These are phyloP conservation scores for Euphydryas editha DNA, from an alignment of 2,888 invertebrate species.

Conservation along the genomic window DNA sequence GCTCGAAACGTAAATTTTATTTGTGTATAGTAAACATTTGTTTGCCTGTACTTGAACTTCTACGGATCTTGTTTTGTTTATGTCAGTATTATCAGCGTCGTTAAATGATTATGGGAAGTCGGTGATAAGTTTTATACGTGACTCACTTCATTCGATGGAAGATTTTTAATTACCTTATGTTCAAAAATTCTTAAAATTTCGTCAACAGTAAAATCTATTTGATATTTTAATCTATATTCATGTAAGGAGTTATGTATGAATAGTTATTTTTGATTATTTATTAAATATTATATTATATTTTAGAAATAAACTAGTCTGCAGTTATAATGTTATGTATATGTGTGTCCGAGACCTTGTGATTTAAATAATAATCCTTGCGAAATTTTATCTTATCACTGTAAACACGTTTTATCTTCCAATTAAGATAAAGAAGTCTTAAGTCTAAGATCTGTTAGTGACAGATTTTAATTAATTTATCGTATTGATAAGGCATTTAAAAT, in stretches of 20 bases:
- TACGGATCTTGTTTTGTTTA: constrained; percentile 48
- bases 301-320: background rate
- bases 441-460: constrained; percentile 25
- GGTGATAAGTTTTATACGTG: constrained; percentile 37
- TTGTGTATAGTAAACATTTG: constrained; percentile 48
- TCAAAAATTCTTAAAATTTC: background rate
- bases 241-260: background rate
- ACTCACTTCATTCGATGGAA: constrained; percentile 10
- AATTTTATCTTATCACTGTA: constrained; percentile 43
- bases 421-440: constrained; percentile 32
- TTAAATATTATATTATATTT: background rate
- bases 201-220: background rate
- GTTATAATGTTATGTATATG: constrained; percentile 4
- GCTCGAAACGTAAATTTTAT: constrained; percentile 71
- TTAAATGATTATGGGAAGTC: constrained; percentile 43
- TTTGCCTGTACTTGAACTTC: constrained; percentile 57
- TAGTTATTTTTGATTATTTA: too few species aligned
- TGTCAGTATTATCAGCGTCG: constrained; percentile 40
- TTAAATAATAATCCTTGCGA: constrained; percentile 40
- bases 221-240: background rate
- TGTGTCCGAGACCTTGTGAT: constrained; percentile 37
- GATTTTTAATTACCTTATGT: background rate
- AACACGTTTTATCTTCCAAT: constrained; percentile 38
- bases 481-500: background rate
- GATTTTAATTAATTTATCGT: constrained; percentile 10